Evolutionary conservation across 2,888 invertebrate species (phyloP).

Genomic region (Caenorhabditis zanzibari): DNA sequence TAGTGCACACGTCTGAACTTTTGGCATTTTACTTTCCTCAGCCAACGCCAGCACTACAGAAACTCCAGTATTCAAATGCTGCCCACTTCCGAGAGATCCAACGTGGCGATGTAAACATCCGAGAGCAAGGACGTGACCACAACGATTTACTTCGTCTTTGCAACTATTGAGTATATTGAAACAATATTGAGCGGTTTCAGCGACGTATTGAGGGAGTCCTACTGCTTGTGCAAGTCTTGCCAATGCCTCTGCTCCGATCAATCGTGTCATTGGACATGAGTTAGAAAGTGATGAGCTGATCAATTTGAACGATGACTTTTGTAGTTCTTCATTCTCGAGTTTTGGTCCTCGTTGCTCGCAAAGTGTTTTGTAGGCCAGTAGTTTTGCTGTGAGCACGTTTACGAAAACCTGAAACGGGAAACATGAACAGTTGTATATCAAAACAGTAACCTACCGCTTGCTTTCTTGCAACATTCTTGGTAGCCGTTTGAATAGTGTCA

Average conservation of each 20-base stretch:
- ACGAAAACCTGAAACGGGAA: conserved; percentile 87
- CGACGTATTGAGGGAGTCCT: conserved; percentile 90
- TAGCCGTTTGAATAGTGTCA: conserved; percentile 89
- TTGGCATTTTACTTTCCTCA: conserved; percentile 93
- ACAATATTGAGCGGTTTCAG: conserved; percentile 92
- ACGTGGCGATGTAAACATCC: conserved; percentile 91
- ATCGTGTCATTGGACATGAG: conserved; percentile 89
- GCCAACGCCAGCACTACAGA: conserved; percentile 95
- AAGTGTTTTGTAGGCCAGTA: conserved; percentile 89
- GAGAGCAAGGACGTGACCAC: conserved; percentile 92
- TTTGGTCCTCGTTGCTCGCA: conserved; percentile 70
- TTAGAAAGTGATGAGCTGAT: conserved; percentile 85
- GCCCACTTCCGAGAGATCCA: conserved; percentile 94
- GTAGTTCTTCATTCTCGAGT: conserved; percentile 75
- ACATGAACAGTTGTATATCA: neutral
- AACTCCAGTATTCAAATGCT: conserved; percentile 94
- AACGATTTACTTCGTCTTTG: conserved; percentile 91
- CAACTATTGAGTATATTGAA: conserved; percentile 90
- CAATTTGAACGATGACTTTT: conserved; percentile 83
- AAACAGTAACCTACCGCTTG: conserved; percentile 66
- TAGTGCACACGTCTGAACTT: conserved; percentile 92
- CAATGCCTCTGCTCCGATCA: conserved; percentile 95
- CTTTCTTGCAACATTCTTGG: conserved; percentile 68
- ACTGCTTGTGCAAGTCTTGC: conserved; percentile 95
- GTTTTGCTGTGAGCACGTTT: conserved; percentile 95